Base-by-base conservation (phyloP, 92 coral and sea anemone species). In the Phenganax subtilis region DNA sequence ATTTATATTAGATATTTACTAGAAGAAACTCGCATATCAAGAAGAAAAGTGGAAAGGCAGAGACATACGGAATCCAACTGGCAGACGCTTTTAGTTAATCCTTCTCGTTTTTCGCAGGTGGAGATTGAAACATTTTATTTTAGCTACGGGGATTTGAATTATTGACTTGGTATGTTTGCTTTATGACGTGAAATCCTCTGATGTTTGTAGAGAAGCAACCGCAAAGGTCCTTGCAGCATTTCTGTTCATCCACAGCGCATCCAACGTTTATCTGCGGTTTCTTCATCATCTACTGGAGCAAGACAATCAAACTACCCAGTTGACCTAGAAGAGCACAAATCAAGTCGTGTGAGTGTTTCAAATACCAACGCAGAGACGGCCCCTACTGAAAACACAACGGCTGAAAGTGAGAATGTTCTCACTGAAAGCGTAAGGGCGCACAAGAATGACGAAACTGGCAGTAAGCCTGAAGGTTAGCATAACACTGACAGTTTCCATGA, bases 31-130 rank as follows among this genome's bases (percentile, higher is more conserved):
- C 88, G 91, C 30, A 61, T 81, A 57, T 76, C 91, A 37, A 87
- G 97, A 55, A 92, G 86, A 66, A 89, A 90, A 59, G 98, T 90
- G 17, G 98, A 93, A 76, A 89, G 89, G 63, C 93, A 93, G 53
- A 87, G 81, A 17, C 72, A 68, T 53, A 87, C 97, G 1, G 97
- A 93, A 72, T 89, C 92, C 65, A 96, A 91, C 72, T 93, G 98
- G 98, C 89, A 88, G 28, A 82, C 90, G 17, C 90, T 93, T 80
- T 90, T 89, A 82, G 92, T 90, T 74, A 92, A 93, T 71, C 98
- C 98, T 27, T 87, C 90, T 14, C 84, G 98, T 55, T 93, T 93
- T 64, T 87, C 98, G 15, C 98, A 93, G 97, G 98, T 93, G 63
- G 20, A 67, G 9, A 3, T 11, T 53, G 4, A 30, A 20, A 12